phyloP scores from a whole-genome alignment of 2,888 invertebrate genomes.

The Drosophila percnosoma region DNA sequence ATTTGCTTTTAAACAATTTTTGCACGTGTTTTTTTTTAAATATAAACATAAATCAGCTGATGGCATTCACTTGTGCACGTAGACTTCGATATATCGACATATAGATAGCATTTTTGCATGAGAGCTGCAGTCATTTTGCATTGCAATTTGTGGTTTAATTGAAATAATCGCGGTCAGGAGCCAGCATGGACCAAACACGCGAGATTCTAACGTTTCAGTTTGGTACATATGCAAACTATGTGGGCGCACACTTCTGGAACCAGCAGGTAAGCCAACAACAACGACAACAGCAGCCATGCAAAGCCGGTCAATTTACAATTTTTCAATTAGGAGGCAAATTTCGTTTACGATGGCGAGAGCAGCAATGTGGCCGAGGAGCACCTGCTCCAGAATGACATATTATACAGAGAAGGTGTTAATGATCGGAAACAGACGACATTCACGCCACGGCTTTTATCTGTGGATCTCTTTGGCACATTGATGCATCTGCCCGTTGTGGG shows the following conservation, averaged over 20 bases:
- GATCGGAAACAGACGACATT: slow-evolving; percentile 90
- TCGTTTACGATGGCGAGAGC: slow-evolving; percentile 48
- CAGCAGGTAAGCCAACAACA: slow-evolving; percentile 88
- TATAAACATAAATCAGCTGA: slow-evolving; percentile 18
- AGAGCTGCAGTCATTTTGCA: slow-evolving; percentile 1
- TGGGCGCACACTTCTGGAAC: slow-evolving; percentile 98
- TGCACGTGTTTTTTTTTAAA: background rate
- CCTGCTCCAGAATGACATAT: slow-evolving; percentile 89
- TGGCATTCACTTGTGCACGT: slow-evolving; percentile 11
- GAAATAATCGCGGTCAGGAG: background rate
- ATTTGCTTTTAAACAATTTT: background rate
- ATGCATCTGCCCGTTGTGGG: slow-evolving; percentile 90
- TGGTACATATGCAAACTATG: slow-evolving; percentile 95
- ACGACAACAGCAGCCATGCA: background rate
- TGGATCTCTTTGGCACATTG: slow-evolving; percentile 92
- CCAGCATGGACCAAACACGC: slow-evolving; percentile 74
- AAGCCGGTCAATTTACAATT: slow-evolving; percentile 5
- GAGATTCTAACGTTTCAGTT: slow-evolving; percentile 95
- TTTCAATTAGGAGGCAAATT: slow-evolving; percentile 59
- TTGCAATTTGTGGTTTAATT: slow-evolving; percentile 11
- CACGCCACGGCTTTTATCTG: slow-evolving; percentile 92
- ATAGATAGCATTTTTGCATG: background rate
- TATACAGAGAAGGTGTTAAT: slow-evolving; percentile 93
- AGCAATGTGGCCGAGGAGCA: slow-evolving; percentile 43
- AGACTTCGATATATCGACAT: slow-evolving; percentile 17